Evolutionary conservation across 2,797 vertebrate genomes (phyloP), one percentile per base, ranked within the genome.

Genomic region (Leuciscus waleckii): DNA sequence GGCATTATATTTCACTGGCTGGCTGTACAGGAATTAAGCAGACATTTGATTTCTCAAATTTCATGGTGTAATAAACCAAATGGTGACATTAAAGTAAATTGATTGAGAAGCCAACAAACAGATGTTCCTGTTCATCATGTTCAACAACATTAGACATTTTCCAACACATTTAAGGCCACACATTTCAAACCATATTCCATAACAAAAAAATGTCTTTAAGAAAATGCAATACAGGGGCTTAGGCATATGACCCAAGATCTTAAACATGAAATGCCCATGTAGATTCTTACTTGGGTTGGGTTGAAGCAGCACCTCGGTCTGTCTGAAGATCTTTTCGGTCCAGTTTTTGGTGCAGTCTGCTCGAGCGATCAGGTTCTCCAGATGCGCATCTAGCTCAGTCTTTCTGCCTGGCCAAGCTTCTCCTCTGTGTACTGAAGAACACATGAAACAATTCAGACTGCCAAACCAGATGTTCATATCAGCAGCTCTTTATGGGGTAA

Each of bases 281-380:
- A 63, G 8, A 32, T 14, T 87, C 97, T 97, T 93, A 99, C 98
- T 98, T 6, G 98, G 98, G 91, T 99, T 99, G 90, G 98, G 98
- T 93, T 99, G 98, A 70, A 99, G 94, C 35, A 99, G 93, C 87
- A 97, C 95, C 84, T 99, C 98, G 0, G 98, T 99, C 92, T 99
- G 98, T 84, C 95, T 94, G 63, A 98, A 92, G 89, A 99, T 99
- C 93, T 98, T 98, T 90, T 99, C 98, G 0, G 98, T 99, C 98
- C 98, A 99, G 93, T 98, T 98, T 93, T 97, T 99, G 79, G 98
- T 99, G 92, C 94, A 94, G 91, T 99, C 98, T 0, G 96, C 98
- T 29, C 97, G 96, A 77, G 94, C 90, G 78, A 99, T 93, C 21
- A 99, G 96, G 90, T 97, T 98, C 91, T 99, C 98, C 71, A 99